These are phyloP conservation scores for Nomada hirtipes DNA, from an alignment of 2,888 invertebrate species.

Conservation along the genomic window DNA sequence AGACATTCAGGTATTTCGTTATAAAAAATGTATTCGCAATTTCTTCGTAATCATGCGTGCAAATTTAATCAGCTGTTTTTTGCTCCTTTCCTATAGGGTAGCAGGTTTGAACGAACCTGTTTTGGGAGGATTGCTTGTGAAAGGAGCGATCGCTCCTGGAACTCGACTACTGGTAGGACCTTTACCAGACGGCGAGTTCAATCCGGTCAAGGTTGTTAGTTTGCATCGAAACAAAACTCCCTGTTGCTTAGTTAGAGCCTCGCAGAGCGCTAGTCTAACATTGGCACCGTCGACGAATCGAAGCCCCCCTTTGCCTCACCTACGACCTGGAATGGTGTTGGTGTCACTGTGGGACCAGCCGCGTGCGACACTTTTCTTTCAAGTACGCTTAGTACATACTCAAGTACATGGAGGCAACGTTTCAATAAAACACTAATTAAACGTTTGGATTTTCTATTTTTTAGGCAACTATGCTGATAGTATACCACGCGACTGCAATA, in stretches of 20 bases:
- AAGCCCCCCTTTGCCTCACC: conserved; percentile 85
- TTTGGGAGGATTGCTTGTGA: conserved; percentile 93
- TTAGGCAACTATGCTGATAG: conserved; percentile 94
- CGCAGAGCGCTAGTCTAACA: conserved; percentile 95
- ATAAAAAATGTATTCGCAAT: too few relatives aligned
- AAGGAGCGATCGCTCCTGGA: conserved; percentile 95
- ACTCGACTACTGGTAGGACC: conserved; percentile 91
- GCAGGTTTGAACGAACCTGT: conserved; percentile 92
- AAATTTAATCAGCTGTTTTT: not conserved
- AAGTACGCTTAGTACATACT: conserved; percentile 80
- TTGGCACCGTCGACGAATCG: conserved; percentile 86
- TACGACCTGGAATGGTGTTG: conserved; percentile 94
- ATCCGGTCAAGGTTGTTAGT: conserved; percentile 91
- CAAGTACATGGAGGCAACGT: not conserved
- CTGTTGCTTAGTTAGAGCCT: conserved; percentile 94
- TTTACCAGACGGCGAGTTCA: conserved; percentile 91
- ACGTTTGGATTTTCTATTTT: conserved; percentile 76
- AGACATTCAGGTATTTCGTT: conserved; percentile 88
- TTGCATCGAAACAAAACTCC: conserved; percentile 97
- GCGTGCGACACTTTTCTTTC: conserved; percentile 85
- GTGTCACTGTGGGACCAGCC: conserved; percentile 86
- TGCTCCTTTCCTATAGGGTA: conserved; percentile 85
- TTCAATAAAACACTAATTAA: not conserved
- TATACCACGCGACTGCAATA: conserved; percentile 95
- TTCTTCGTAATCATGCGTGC: too few relatives aligned